Evolutionary conservation across 1,140 invertebrate genomes (phyloP).

Genomic region (fruit fly (Drosophila melanogaster)): DNA sequence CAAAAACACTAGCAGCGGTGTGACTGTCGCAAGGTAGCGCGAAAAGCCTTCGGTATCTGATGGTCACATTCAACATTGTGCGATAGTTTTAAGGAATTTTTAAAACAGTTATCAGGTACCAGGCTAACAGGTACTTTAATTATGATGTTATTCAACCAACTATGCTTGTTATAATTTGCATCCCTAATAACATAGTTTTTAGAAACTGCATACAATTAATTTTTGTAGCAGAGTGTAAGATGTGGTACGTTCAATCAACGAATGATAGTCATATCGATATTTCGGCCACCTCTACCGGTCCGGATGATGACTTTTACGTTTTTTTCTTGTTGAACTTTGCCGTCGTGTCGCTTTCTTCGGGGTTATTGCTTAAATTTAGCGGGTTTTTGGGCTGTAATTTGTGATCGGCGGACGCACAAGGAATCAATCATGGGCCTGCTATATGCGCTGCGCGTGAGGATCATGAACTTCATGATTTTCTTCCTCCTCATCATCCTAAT

Average conservation of each 20-base stretch:
- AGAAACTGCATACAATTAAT: no score
- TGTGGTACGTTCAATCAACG: no score
- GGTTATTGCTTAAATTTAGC: constrained; percentile 26
- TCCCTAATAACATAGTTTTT: no score
- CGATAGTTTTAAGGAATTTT: constrained; percentile 3
- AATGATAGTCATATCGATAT: constrained; percentile 6
- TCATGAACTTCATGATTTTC: constrained; percentile 83
- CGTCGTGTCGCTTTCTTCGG: constrained; percentile 73
- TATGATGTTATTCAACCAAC: no score
- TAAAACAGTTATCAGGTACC: neutral
- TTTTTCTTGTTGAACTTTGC: constrained; percentile 73
- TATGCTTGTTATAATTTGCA: no score
- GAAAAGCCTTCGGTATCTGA: neutral
- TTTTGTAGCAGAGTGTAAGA: constrained; percentile 3
- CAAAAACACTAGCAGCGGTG: constrained; percentile 49
- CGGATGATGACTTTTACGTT: constrained; percentile 63
- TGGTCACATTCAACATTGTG: neutral
- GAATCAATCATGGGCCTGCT: constrained; percentile 69
- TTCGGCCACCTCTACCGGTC: constrained; percentile 56
- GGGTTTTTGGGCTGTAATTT: constrained; percentile 21
- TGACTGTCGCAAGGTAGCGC: neutral
- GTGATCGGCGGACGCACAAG: constrained; percentile 11
- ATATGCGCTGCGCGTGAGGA: constrained; percentile 58
- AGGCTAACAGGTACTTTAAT: neutral
- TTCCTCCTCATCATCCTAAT: constrained; percentile 74